A percentile compares a stretch with the other conserved stretches of the same genome.
phyloP scores from a whole-genome alignment of 2,888 invertebrate species.

The Crematogaster levior region DNA sequence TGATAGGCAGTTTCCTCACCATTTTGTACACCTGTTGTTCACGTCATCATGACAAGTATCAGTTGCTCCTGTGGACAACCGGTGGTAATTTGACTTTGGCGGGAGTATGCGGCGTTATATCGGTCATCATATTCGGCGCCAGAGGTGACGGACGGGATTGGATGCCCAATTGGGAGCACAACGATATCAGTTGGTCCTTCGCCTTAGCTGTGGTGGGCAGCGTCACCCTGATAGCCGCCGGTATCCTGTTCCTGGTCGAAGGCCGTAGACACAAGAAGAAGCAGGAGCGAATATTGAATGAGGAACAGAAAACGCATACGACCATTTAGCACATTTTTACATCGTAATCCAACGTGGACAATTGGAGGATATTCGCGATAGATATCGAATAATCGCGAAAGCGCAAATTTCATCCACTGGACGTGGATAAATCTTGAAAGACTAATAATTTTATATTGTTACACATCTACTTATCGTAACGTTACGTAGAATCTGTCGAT shows the following conservation, averaged over 20 bases:
- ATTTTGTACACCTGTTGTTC: conserved; percentile 91
- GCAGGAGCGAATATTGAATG: conserved; percentile 90
- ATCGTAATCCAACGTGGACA: background rate
- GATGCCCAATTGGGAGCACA: conserved; percentile 99
- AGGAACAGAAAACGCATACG: conserved; percentile 90
- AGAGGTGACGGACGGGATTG: conserved; percentile 96
- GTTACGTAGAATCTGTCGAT: background rate
- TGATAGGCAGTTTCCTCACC: conserved; percentile 92
- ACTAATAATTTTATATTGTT: conserved; percentile 37
- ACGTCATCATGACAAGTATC: conserved; percentile 91
- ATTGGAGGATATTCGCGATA: background rate
- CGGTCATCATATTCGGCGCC: conserved; percentile 95
- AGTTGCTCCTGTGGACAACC: conserved; percentile 90
- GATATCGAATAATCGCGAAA: background rate
- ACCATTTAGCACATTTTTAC: conserved; percentile 88
- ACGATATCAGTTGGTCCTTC: conserved; percentile 97
- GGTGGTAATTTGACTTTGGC: conserved; percentile 91
- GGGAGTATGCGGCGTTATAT: conserved; percentile 92
- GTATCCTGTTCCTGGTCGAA: conserved; percentile 93
- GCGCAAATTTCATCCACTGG: conserved; percentile 1
- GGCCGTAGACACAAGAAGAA: conserved; percentile 92
- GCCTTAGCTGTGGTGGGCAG: conserved; percentile 94
- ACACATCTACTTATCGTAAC: conserved; percentile 7
- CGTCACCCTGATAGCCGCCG: conserved; percentile 91
- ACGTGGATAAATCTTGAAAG: conserved; percentile 8